These are phyloP conservation scores for Megaceryle maxima DNA, from an alignment of 2,113 vertebrate genomes.

Conservation along the genomic window DNA sequence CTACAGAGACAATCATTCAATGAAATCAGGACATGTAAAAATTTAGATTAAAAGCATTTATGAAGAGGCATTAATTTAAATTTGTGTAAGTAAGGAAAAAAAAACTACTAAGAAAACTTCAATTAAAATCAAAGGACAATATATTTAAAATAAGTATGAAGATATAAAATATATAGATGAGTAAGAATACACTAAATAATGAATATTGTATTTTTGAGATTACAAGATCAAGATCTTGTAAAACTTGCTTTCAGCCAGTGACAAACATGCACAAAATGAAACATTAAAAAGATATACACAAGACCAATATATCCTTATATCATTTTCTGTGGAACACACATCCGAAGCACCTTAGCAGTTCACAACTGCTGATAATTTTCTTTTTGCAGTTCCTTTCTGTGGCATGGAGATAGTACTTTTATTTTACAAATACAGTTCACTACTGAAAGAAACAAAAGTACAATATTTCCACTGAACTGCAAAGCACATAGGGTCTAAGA, in stretches of 20 bases:
- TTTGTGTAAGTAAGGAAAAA: fast-evolving
- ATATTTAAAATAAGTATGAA: not conserved
- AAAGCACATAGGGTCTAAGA: not conserved
- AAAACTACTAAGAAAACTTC: not conserved
- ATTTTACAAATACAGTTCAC: not conserved
- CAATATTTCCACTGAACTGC: not conserved
- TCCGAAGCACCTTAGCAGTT: not conserved
- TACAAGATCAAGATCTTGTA: not conserved
- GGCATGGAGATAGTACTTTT: not conserved
- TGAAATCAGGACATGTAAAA: not conserved
- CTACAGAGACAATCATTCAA: not conserved
- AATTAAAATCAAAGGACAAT: not conserved
- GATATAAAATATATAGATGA: not conserved
- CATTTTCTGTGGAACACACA: not conserved
- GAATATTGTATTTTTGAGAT: not conserved
- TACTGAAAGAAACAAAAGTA: not conserved
- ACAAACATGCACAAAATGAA: not conserved
- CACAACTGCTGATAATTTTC: not conserved
- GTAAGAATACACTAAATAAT: not conserved
- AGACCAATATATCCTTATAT: not conserved
- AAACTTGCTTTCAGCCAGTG: not conserved
- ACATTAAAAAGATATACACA: not conserved
- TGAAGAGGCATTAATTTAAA: not conserved
- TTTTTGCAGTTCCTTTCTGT: not conserved
- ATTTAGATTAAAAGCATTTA: not conserved